Evolutionary conservation across 2,113 vertebrate species (phyloP), one percentile per base, ranked within the genome.

Genomic region (Neotoma lepida): DNA sequence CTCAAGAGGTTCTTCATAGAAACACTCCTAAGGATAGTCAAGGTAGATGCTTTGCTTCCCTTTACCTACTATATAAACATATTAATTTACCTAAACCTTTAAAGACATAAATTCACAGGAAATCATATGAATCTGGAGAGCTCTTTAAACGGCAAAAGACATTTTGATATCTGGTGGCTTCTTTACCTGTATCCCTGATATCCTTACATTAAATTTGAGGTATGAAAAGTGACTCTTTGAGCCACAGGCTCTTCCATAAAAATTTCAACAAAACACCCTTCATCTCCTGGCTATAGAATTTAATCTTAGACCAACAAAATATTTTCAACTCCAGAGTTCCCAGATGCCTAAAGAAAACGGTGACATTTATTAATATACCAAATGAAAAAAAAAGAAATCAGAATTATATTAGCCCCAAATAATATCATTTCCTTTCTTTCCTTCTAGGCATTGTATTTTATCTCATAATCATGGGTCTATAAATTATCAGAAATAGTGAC

Each of bases 181-280:
- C 5, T 56, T 74, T 6, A 54, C 17, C 6, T 82, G 28, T 7
- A 56, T 46, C 56, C 44, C 10, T 26, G 26, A 17, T 1, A 2
- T 86, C 41, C 22, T 58, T 44, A 64, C 2, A 61, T 18, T 68
- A 71, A 30, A 86, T 91, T 49, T 61, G 39, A 93, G 46, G 56
- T 15, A 81, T 66, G 39, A 90, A 46, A 90, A 14, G 10, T 91
- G 30, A 44, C 64, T 91, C 30, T 49, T 30, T 73, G 66, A 20
- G 49, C 17, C 33, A 89, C 20, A 51, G 8, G 24, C 20, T 4
- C 12, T 78, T 85, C 51, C 49, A 89, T 1, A 44, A 91, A 74
- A 92, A 80, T 89, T 84, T 86, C 49, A 89, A 82, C 86, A 71
- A 89, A 86, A 88, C 14, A 87, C 71, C 73, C 88, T 90, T 22